These are phyloP conservation scores for Xylocampa areola DNA, from an alignment of 2,888 invertebrate genomes.

Conservation along the genomic window DNA sequence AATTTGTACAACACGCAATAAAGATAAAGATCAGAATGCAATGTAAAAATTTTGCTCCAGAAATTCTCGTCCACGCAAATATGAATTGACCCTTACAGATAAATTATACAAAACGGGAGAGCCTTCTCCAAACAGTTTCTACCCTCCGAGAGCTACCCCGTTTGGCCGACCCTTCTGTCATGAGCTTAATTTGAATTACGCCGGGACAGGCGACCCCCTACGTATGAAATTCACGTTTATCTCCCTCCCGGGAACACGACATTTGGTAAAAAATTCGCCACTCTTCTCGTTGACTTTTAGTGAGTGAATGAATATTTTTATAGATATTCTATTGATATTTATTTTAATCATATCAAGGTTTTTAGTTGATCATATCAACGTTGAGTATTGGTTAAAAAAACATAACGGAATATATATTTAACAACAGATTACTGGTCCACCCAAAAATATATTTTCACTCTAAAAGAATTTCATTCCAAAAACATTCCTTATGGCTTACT, in stretches of 20 bases:
- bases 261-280: slow-evolving; percentile 65
- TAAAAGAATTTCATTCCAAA: too few species aligned
- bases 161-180: slow-evolving; percentile 77
- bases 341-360: slow-evolving; percentile 11
- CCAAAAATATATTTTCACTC: too few species aligned
- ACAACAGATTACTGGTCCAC: too few species aligned
- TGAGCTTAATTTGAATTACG: slow-evolving; percentile 88
- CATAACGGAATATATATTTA: too few species aligned
- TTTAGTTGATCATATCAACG: too few species aligned
- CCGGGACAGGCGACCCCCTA: slow-evolving; percentile 75
- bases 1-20: too few species aligned
- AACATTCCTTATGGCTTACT: too few species aligned
- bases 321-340: slow-evolving; percentile 26
- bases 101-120: slow-evolving; percentile 43
- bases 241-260: slow-evolving; percentile 61
- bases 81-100: too few species aligned
- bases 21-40: too few species aligned
- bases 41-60: too few species aligned
- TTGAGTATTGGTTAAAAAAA: too few species aligned
- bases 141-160: slow-evolving; percentile 52
- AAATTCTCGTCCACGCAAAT: too few species aligned
- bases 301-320: slow-evolving; percentile 65
- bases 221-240: slow-evolving; percentile 79
- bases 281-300: slow-evolving; percentile 68
- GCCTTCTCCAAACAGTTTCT: slow-evolving; percentile 50